Evolutionary conservation across 2,113 vertebrate genomes (phyloP).

Genomic region (Dromas ardeola): DNA sequence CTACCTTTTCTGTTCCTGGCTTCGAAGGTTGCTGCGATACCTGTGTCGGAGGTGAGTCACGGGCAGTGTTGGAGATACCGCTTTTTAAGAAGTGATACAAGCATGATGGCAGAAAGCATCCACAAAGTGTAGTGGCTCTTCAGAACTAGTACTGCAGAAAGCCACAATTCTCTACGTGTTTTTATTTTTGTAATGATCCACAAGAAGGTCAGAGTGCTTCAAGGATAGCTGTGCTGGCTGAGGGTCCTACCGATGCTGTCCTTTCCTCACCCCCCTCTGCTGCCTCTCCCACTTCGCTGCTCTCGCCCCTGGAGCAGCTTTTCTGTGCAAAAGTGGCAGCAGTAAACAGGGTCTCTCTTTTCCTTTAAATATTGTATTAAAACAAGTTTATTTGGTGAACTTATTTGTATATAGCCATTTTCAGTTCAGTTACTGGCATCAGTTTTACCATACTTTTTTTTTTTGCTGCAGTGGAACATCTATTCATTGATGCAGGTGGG

Average conservation of each 20-base stretch:
- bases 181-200: background rate
- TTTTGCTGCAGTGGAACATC: background rate
- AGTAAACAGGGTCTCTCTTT: background rate
- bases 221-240: background rate
- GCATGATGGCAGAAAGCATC: background rate
- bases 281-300: background rate
- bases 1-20: background rate
- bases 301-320: accelerated
- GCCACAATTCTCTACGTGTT: background rate
- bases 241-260: background rate
- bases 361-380: background rate
- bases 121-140: background rate
- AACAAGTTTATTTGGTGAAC: background rate
- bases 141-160: background rate
- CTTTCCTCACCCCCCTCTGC: background rate
- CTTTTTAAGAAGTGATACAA: background rate
- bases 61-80: background rate
- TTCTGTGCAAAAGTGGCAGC: background rate
- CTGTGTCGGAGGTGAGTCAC: background rate
- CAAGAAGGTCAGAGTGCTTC: background rate
- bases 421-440: background rate
- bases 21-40: background rate
- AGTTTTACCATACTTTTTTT: background rate
- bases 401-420: background rate
- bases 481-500: background rate